Evolutionary conservation across 1,140 invertebrate genomes (phyloP).

Genomic region (Eriosoma lanigerum): DNA sequence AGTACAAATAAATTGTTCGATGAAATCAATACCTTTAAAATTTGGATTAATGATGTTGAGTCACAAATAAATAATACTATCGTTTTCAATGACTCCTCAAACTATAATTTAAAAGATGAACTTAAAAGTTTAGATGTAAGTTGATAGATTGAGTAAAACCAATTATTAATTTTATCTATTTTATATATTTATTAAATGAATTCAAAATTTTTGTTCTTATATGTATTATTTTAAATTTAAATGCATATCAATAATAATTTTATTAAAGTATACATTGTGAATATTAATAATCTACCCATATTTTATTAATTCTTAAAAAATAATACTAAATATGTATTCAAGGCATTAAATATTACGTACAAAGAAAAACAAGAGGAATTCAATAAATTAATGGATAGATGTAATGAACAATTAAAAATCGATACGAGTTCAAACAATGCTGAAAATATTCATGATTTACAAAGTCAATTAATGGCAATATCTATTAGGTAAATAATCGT

Average conservation of each 20-base stretch:
- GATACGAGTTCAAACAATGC: not conserved
- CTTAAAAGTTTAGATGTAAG: constrained; percentile 71
- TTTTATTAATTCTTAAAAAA: not conserved
- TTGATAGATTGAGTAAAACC: too few species aligned
- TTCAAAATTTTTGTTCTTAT: not conserved
- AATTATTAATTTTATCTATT: too few species aligned
- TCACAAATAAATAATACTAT: constrained; percentile 70
- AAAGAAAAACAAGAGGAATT: constrained; percentile 38
- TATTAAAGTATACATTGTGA: not conserved
- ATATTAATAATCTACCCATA: too few species aligned
- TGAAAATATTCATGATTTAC: not conserved
- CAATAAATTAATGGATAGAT: not conserved
- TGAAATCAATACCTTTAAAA: constrained; percentile 71
- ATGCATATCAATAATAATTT: not conserved
- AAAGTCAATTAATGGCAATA: not conserved
- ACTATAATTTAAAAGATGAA: constrained; percentile 71
- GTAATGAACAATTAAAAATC: not conserved
- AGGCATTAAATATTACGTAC: not conserved
- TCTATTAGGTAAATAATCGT: not conserved
- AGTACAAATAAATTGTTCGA: constrained; percentile 73
- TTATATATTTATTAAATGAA: not conserved
- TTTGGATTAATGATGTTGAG: constrained; percentile 78
- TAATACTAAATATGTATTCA: not conserved
- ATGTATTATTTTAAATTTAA: not conserved
- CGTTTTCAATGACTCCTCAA: constrained; percentile 67